Evolutionary conservation across 1,140 invertebrate genomes (phyloP).

Genomic region (Agraylea sexmaculata): DNA sequence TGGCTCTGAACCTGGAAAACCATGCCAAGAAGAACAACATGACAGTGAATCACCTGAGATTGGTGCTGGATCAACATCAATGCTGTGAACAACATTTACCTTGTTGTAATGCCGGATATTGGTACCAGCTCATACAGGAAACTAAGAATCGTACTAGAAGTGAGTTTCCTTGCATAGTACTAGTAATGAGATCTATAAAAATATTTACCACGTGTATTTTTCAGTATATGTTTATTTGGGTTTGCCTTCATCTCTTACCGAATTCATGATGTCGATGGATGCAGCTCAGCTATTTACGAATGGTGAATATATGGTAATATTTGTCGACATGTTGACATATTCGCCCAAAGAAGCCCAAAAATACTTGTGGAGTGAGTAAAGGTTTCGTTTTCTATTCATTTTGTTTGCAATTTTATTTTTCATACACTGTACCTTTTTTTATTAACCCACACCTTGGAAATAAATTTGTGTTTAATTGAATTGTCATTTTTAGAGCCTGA

Average conservation of each 20-base stretch:
- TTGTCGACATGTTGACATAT: conserved; percentile 83
- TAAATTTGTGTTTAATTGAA: conserved; percentile 15
- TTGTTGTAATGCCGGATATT: conserved; percentile 64
- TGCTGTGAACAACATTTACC: conserved; percentile 61
- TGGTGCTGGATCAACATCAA: conserved; percentile 53
- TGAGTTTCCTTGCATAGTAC: conserved; percentile 38
- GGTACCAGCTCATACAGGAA: conserved; percentile 76
- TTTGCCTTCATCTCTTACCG: conserved; percentile 61
- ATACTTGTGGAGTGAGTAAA: conserved; percentile 79
- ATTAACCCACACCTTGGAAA: conserved; percentile 2
- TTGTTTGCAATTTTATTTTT: conserved; percentile 9
- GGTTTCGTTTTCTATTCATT: conserved; percentile 11
- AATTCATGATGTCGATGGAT: conserved; percentile 86
- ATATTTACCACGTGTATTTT: no score
- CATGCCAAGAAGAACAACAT: conserved; percentile 63
- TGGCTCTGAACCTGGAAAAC: conserved; percentile 61
- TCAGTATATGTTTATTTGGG: conserved; percentile 90
- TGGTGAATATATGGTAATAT: conserved; percentile 91
- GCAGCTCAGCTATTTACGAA: conserved; percentile 72
- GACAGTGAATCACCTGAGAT: conserved; percentile 63
- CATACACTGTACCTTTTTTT: conserved; percentile 4
- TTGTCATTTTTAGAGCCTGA: conserved; percentile 30
- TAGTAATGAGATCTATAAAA: conserved; percentile 14
- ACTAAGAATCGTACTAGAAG: conserved; percentile 83
- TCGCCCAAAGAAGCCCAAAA: conserved; percentile 60